Conservation (phyloP, 2,113 vertebrate species). For the Dasyurus viverrinus region DNA sequence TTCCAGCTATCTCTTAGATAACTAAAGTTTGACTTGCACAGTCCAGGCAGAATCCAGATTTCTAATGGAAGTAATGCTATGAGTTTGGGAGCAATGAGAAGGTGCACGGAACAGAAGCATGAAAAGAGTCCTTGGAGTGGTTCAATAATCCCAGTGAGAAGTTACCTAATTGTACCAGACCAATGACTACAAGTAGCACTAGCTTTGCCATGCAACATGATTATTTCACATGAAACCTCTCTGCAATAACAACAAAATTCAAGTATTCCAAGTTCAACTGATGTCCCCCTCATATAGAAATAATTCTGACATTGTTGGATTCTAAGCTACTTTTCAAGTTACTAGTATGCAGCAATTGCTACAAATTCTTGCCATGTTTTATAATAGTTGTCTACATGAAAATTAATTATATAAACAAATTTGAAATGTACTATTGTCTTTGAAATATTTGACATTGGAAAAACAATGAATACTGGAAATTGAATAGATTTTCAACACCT, state of each 20-base stretch:
- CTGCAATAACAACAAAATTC: neutral
- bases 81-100: neutral
- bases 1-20: neutral
- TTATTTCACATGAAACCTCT: neutral
- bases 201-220: neutral
- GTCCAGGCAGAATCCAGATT: neutral
- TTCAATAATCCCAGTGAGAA: neutral
- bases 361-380: neutral
- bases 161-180: neutral
- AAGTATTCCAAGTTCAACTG: neutral
- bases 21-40: neutral
- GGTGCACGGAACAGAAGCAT: neutral
- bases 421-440: neutral
- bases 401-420: neutral
- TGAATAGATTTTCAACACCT: neutral
- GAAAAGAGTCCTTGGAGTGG: neutral
- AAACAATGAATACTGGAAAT: neutral
- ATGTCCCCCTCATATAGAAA: neutral
- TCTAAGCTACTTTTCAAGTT: neutral
- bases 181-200: neutral
- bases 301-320: neutral
- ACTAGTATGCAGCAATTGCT: neutral
- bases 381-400: neutral
- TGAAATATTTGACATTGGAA: neutral
- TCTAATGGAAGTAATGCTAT: neutral